Conservation (phyloP, 2,113 vertebrate genomes). For the Actenoides hombroni region DNA sequence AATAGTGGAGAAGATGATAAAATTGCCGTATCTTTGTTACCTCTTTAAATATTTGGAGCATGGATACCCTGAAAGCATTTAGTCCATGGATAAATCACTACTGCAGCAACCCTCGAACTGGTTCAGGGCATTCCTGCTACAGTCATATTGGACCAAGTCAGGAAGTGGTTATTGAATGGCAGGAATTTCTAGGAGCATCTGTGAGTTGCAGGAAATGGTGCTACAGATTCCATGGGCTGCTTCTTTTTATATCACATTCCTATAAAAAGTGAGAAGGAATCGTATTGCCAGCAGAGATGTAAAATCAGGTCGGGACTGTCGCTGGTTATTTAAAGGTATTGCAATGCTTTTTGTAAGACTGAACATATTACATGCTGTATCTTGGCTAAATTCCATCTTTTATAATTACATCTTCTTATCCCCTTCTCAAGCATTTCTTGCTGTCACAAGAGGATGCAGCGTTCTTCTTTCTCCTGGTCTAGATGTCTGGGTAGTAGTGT, state of each 20-base stretch:
- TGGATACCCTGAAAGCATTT: not conserved
- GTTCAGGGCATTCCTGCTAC: not conserved
- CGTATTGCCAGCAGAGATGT: conserved; percentile 45
- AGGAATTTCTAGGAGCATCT: conserved; percentile 38
- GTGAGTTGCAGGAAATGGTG: conserved; percentile 24
- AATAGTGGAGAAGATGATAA: not conserved
- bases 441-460: not conserved
- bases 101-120: not conserved
- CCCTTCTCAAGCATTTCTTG: not conserved
- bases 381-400: conserved; percentile 52
- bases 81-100: not conserved
- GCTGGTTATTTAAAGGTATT: conserved; percentile 61
- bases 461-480: not conserved
- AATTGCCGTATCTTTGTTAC: not conserved
- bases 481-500: not conserved
- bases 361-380: conserved; percentile 29
- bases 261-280: conserved; percentile 60
- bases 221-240: not conserved
- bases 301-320: conserved; percentile 60
- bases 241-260: conserved; percentile 45
- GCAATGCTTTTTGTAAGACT: conserved; percentile 24
- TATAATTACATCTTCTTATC: conserved; percentile 35
- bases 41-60: not conserved
- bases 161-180: not conserved
- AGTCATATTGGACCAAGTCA: not conserved